A percentile compares a stretch with the other conserved stretches of the same genome.
These are phyloP conservation scores for Pavo muticus DNA, from an alignment of 2,113 vertebrate genomes.

Conservation along the genomic window DNA sequence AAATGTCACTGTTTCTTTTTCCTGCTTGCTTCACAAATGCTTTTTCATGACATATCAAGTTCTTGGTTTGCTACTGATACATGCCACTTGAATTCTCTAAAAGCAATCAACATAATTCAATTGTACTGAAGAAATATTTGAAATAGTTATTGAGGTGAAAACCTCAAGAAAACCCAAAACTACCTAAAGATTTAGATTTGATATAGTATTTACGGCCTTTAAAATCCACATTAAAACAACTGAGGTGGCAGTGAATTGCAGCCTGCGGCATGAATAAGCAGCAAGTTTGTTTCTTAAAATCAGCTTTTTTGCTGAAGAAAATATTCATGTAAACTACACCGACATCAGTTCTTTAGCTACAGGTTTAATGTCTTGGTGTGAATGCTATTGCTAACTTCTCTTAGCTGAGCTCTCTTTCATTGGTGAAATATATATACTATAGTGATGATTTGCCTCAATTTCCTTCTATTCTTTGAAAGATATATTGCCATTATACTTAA, in stretches of 20 bases:
- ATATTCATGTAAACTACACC: neutral
- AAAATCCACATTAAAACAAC: neutral
- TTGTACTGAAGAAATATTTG: neutral
- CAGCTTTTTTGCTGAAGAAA: neutral
- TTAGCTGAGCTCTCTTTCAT: neutral
- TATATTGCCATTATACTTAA: neutral
- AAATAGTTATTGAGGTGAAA: neutral
- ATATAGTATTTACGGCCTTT: neutral
- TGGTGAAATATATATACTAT: neutral
- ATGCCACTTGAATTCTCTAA: neutral
- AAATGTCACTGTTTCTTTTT: neutral
- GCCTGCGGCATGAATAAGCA: neutral
- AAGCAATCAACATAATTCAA: neutral
- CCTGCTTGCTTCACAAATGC: neutral
- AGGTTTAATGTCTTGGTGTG: neutral
- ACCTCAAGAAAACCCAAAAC: neutral
- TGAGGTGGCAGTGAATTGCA: neutral
- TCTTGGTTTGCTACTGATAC: neutral
- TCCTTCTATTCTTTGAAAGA: neutral
- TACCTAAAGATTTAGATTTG: neutral
- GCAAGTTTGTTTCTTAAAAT: neutral
- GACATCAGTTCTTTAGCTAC: neutral
- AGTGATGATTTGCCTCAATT: neutral
- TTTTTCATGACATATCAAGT: neutral
- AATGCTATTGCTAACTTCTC: constrained; percentile 23